Conservation (phyloP, 1,140 invertebrate genomes). For the Venturia canescens region DNA sequence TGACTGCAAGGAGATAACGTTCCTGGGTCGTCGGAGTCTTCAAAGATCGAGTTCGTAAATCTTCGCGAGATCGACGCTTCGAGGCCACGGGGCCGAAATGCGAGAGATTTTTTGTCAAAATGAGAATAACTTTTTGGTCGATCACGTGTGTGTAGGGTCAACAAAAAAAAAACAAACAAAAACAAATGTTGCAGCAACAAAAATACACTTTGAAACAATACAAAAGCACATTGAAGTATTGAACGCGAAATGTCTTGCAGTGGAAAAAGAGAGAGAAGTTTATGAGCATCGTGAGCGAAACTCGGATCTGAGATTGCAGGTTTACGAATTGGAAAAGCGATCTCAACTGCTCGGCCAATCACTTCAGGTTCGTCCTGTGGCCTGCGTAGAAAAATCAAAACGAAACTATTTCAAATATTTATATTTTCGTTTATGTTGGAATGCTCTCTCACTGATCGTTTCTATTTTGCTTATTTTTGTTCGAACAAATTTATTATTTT, state of each 20-base stretch:
- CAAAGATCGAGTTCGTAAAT: slow-evolving; percentile 59
- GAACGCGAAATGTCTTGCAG: slow-evolving; percentile 77
- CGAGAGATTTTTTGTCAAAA: slow-evolving; percentile 57
- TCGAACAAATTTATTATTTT: neutral
- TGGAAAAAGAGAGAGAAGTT: slow-evolving; percentile 77
- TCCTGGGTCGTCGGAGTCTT: slow-evolving; percentile 65
- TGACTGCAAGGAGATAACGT: slow-evolving; percentile 64
- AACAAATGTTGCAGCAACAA: no score
- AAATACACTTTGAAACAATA: slow-evolving; percentile 35
- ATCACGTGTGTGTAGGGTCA: slow-evolving; percentile 63
- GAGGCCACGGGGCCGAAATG: slow-evolving; percentile 28
- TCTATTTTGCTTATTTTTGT: slow-evolving; percentile 14
- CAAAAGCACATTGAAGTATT: slow-evolving; percentile 61
- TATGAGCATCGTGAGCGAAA: slow-evolving; percentile 77
- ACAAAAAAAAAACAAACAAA: slow-evolving; percentile 61
- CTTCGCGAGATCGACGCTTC: slow-evolving; percentile 59
- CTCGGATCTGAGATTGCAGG: slow-evolving; percentile 76
- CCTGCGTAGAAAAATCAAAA: slow-evolving; percentile 68
- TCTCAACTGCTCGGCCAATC: slow-evolving; percentile 76
- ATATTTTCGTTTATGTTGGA: slow-evolving; percentile 51
- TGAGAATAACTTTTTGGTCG: slow-evolving; percentile 67
- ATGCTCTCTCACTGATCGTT: slow-evolving; percentile 42
- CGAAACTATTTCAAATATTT: neutral
- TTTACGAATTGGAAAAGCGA: slow-evolving; percentile 77
- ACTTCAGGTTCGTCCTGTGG: slow-evolving; percentile 76